Evolutionary conservation across 2,888 invertebrate genomes (phyloP).

Genomic region (Heterodera filipjevi): DNA sequence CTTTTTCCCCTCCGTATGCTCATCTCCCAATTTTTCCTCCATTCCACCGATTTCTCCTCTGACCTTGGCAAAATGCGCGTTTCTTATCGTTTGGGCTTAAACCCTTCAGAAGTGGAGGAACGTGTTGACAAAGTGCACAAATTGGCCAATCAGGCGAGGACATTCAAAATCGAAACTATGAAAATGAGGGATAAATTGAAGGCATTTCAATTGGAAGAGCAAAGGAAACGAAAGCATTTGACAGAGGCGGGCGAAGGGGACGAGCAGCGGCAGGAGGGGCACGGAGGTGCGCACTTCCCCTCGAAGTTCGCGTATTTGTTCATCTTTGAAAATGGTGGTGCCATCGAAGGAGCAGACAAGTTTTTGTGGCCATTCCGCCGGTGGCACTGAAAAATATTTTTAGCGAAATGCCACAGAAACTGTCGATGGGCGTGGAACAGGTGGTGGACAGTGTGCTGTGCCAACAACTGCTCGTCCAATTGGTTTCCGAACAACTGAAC

Average conservation of each 20-base stretch:
- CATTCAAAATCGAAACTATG: neutral
- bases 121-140: slow-evolving; percentile 18
- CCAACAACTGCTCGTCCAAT: slow-evolving; percentile 22
- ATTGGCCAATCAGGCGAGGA: slow-evolving; percentile 13
- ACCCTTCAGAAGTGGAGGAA: slow-evolving; percentile 19
- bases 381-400: neutral
- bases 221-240: neutral
- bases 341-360: neutral
- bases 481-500: slow-evolving; percentile 14
- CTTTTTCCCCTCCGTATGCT: slow-evolving; percentile 25
- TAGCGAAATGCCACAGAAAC: neutral
- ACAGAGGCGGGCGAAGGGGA: neutral
- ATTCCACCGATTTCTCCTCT: slow-evolving; percentile 17
- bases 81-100: slow-evolving; percentile 22
- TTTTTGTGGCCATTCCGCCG: neutral
- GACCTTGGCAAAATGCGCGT: slow-evolving; percentile 25
- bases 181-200: neutral
- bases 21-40: slow-evolving; percentile 13
- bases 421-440: slow-evolving; percentile 23
- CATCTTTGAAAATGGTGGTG: slow-evolving; percentile 18
- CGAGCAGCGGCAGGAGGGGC: neutral
- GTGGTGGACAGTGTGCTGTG: slow-evolving; percentile 26
- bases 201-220: slow-evolving; percentile 20
- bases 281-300: slow-evolving; percentile 16
- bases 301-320: slow-evolving; percentile 27